Base-by-base conservation (phyloP, 1,140 invertebrate genomes). In the Brachionus plicatilis region DNA sequence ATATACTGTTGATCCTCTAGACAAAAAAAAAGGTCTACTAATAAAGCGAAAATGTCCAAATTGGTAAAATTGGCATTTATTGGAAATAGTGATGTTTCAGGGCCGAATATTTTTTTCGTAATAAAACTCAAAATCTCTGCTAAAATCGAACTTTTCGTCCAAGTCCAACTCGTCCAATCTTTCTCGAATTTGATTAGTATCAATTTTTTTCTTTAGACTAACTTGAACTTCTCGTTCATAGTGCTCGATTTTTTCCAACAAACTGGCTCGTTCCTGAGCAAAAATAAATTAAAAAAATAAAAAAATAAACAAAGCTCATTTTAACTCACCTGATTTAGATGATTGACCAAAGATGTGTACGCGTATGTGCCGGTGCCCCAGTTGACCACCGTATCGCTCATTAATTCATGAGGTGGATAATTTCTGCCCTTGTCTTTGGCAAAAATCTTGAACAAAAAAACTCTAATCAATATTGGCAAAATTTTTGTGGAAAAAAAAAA, bases 291-390 rank as follows among this genome's bases (percentile, higher is more conserved):
- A 43, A 43, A 65, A 33, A 65, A 65, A 27, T 2, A 20, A 14
- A 37, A 9, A 65, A 80, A 12, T 17, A 79, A 45, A 33, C 29
- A 37, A 24, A 47, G 1, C 29, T 17, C 6, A 56, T 24, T 14
- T 20, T 43, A 68, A 82, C 14, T n/a, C 65, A 82, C 79, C 60
- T 82, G 53, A 65, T 82, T 82, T 24, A 82, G 33, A 65, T 82
- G 79, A 65, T 82, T 82, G 12, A 65, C 37, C 43, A 82, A 20
- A 41, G 53, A 68, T 17, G 79, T 82, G 41, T 33, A 82, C 8
- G 79, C 79, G 53, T 82, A 82, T 20, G 79, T 82, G 12, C 79
- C 79, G 4, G n/a, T 68, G 11, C 79, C 79, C 79, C 79, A 82
- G n/a, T 60, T 82, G 29, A 4, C 14, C 4, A 82, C 33, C 12